These are phyloP conservation scores for Drosophila varians DNA, from an alignment of 1,140 invertebrate species.

Conservation along the genomic window DNA sequence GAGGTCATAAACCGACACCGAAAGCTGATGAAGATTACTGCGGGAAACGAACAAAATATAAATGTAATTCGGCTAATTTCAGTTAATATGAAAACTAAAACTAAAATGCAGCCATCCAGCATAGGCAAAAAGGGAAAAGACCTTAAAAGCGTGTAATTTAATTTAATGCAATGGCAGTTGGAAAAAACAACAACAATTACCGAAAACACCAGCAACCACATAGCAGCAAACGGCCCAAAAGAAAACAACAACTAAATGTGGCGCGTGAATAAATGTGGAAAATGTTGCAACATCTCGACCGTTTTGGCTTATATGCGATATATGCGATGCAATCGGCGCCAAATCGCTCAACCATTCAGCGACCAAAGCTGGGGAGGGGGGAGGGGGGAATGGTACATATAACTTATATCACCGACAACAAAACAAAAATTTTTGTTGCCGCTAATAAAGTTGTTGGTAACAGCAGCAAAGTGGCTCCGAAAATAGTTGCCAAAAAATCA, in stretches of 20 bases:
- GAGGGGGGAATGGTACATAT: conserved; percentile 14
- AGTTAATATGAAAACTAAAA: conserved; percentile 48
- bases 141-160: conserved; percentile 60
- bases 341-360: conserved; percentile 54
- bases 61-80: conserved; percentile 58
- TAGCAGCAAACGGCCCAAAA: conserved; percentile 11
- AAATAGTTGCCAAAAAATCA: conserved; percentile 55
- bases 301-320: conserved; percentile 49
- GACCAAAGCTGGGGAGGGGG: background rate
- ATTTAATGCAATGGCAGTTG: conserved; percentile 46
- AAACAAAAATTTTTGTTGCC: conserved; percentile 55
- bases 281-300: conserved; percentile 60
- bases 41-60: conserved; percentile 22
- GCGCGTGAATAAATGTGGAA: conserved; percentile 62
- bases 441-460: conserved; percentile 62
- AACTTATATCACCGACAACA: conserved; percentile 57
- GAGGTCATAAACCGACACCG: conserved; percentile 36
- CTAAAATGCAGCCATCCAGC: conserved; percentile 40
- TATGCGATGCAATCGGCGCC: conserved; percentile 53
- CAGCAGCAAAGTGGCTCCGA: conserved; percentile 30
- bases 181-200: conserved; percentile 35
- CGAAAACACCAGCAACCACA: too few relatives aligned
- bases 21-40: conserved; percentile 27
- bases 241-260: conserved; percentile 45
- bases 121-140: conserved; percentile 41